phyloP scores from a whole-genome alignment of 2,888 invertebrate species.

The Leucoma salicis region DNA sequence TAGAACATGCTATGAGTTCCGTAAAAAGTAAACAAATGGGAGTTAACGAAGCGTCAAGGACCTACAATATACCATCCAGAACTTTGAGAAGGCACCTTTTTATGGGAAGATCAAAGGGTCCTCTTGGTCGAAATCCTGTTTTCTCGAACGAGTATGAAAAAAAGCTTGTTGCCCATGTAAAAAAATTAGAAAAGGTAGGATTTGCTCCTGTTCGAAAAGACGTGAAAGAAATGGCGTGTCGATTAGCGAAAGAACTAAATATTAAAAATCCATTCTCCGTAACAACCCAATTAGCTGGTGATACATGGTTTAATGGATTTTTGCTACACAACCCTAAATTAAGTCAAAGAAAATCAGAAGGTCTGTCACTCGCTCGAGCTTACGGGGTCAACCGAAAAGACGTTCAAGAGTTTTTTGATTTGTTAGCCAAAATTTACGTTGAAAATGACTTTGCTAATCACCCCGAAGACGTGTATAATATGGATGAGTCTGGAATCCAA shows the following conservation, averaged over 20 bases:
- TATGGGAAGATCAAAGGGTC: neutral
- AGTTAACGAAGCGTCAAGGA: neutral
- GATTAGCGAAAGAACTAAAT: slow-evolving; percentile 11
- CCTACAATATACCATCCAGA: neutral
- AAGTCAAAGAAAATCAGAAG: slow-evolving; percentile 36
- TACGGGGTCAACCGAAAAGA: slow-evolving; percentile 34
- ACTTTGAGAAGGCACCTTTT: neutral
- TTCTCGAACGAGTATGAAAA: neutral
- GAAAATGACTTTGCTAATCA: slow-evolving; percentile 35
- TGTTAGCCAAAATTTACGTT: slow-evolving; percentile 21
- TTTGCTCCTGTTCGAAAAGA: slow-evolving; percentile 14
- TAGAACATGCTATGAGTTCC: neutral
- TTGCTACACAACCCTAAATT: slow-evolving; percentile 6
- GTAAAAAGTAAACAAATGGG: neutral
- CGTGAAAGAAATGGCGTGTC: slow-evolving; percentile 16
- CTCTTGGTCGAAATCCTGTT: neutral
- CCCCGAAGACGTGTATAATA: slow-evolving; percentile 45
- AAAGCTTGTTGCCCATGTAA: slow-evolving; percentile 1
- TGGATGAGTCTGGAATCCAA: slow-evolving; percentile 46
- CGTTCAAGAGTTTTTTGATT: slow-evolving; percentile 32
- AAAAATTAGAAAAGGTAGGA: slow-evolving; percentile 4
- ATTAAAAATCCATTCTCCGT: slow-evolving; percentile 12
- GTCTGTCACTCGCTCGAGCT: slow-evolving; percentile 33
- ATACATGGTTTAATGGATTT: slow-evolving; percentile 15
- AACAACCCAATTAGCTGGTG: slow-evolving; percentile 5